Percentiles rank a stretch among this genome's conserved stretches.
phyloP scores from a whole-genome alignment of 2,888 invertebrate genomes.

The Cactoblastis cactorum region DNA sequence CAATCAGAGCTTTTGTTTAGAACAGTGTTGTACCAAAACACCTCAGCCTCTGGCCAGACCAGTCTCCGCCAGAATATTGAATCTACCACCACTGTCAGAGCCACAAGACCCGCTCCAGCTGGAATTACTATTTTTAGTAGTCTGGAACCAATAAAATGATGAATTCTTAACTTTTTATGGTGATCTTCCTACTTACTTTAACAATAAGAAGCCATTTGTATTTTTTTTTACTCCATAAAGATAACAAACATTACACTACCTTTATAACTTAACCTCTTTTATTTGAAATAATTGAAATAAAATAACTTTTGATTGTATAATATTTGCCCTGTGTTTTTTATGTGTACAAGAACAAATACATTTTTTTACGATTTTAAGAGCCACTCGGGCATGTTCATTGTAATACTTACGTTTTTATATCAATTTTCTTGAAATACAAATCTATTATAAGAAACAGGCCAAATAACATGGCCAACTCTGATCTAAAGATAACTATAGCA shows the following conservation, averaged over 20 bases:
- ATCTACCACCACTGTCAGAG: conserved; percentile 89
- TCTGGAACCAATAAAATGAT: conserved; percentile 71
- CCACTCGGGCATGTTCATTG: too few relatives aligned
- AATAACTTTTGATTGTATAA: too few relatives aligned
- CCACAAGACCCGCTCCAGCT: conserved; percentile 83
- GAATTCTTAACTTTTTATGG: too few relatives aligned
- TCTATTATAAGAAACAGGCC: conserved; percentile 92
- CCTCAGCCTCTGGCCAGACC: conserved; percentile 98
- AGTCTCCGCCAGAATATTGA: conserved; percentile 94
- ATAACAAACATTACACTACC: too few relatives aligned
- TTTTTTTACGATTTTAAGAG: too few relatives aligned
- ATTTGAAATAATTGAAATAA: too few relatives aligned
- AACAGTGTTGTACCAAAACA: conserved; percentile 96
- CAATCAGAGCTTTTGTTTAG: conserved; percentile 96
- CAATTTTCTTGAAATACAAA: conserved; percentile 84
- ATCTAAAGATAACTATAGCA: conserved; percentile 93
- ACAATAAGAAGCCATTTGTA: too few relatives aligned
- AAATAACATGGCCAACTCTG: conserved; percentile 91
- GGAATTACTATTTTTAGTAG: conserved; percentile 85
- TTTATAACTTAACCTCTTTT: too few relatives aligned
- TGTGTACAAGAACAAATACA: too few relatives aligned
- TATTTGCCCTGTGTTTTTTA: too few relatives aligned
- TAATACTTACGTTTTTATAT: conserved; percentile 47
- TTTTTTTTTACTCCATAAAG: too few relatives aligned
- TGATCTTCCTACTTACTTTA: too few relatives aligned